Percentiles rank a stretch among this genome's conserved stretches.
phyloP scores from a whole-genome alignment of 2,797 vertebrate species.

The Triplophysa bombifrons region DNA sequence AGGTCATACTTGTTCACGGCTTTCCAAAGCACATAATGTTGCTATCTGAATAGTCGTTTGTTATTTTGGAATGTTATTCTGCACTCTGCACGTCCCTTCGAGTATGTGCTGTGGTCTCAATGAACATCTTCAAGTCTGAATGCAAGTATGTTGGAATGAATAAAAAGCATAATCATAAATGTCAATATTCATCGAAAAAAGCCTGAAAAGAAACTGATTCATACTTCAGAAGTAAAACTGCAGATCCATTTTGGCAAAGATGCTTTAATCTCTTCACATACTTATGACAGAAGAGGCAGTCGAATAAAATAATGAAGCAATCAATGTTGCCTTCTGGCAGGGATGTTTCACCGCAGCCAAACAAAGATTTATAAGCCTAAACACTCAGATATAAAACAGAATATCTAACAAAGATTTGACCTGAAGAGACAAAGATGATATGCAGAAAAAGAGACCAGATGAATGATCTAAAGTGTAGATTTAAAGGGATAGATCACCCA shows the following conservation, averaged over 20 bases:
- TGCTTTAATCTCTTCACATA: background rate
- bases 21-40: constrained; percentile 34
- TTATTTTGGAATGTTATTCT: constrained; percentile 37
- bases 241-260: background rate
- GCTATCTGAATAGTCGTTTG: constrained; percentile 53
- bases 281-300: background rate
- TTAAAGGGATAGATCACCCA: no score
- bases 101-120: background rate
- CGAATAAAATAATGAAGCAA: constrained; percentile 4
- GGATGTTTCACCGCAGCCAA: constrained; percentile 2
- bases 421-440: constrained; percentile 43
- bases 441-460: background rate
- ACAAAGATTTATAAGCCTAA: background rate
- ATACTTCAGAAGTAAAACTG: background rate
- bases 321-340: background rate
- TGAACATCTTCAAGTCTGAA: background rate
- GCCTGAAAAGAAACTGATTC: constrained; percentile 1
- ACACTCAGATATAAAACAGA: constrained; percentile 8
- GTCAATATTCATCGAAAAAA: background rate
- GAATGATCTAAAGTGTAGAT: constrained; percentile 11
- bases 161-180: background rate
- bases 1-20: constrained; percentile 19
- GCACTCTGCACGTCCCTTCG: constrained; percentile 35
- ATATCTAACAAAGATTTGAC: constrained; percentile 23
- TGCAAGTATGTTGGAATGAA: background rate